Evolutionary conservation across 1,140 invertebrate species (phyloP).

Genomic region (Aporrectodea caliginosa): DNA sequence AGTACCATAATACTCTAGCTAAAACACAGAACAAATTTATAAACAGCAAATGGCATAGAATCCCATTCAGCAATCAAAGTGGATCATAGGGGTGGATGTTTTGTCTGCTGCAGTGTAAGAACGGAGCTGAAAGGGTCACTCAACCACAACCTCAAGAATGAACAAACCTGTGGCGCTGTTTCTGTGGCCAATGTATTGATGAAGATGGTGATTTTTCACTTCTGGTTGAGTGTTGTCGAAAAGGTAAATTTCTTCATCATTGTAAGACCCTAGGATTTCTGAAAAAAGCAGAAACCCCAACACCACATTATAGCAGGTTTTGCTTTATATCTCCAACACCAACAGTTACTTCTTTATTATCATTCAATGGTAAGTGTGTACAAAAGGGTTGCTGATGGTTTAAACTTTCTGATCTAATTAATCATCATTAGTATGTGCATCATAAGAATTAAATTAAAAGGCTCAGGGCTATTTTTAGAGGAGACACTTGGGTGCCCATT

Average conservation of each 20-base stretch:
- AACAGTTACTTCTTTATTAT: no score
- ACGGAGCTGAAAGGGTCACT: background rate
- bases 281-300: constrained; percentile 41
- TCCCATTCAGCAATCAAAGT: no score
- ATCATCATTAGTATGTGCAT: background rate
- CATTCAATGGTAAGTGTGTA: no score
- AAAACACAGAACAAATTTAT: background rate
- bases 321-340: no score
- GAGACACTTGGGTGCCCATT: no score
- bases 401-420: no score
- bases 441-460: background rate
- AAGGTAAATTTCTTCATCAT: constrained; percentile 87
- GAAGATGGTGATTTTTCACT: constrained; percentile 62
- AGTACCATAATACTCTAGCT: background rate
- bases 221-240: constrained; percentile 68
- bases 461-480: no score
- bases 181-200: constrained; percentile 65
- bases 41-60: no score
- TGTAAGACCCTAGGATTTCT: constrained; percentile 86
- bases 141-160: background rate
- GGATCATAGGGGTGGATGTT: no score
- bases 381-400: no score
- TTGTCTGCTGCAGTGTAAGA: background rate
- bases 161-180: constrained; percentile 58
- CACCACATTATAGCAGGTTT: background rate